Conservation (phyloP, 64 coral and sea anemone species). For the Cladopsammia gracilis region DNA sequence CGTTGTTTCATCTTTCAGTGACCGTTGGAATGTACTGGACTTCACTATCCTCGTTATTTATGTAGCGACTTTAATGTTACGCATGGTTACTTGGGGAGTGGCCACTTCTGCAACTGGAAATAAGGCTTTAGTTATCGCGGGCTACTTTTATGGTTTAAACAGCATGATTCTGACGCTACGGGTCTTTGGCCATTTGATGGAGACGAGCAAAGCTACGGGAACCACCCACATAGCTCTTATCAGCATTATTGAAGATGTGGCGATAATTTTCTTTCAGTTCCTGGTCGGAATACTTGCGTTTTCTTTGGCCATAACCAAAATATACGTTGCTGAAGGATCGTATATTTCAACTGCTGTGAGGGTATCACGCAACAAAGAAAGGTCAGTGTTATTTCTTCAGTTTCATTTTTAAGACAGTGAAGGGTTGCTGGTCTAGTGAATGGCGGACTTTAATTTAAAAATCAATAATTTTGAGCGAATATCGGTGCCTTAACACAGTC, state of each 20-base stretch:
- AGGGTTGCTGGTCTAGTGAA: too few species aligned
- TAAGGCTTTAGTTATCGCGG: conserved; percentile 27
- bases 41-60: conserved; percentile 34
- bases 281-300: conserved; percentile 21
- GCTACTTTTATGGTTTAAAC: conserved; percentile 47
- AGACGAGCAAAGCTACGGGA: conserved; percentile 10
- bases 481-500: too few species aligned
- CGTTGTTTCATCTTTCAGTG: conserved; percentile 2
- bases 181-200: conserved; percentile 59
- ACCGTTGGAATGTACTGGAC: conserved; percentile 50
- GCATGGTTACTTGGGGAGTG: conserved; percentile 33
- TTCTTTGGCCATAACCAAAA: conserved; percentile 51
- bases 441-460: too few species aligned
- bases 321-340: conserved; percentile 40
- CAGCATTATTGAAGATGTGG: conserved; percentile 49
- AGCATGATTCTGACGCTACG: conserved; percentile 44
- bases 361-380: neutral
- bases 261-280: conserved; percentile 40
- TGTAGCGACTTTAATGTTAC: conserved; percentile 27
- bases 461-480: too few species aligned
- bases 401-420: too few species aligned
- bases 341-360: conserved; percentile 15
- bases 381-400: neutral
- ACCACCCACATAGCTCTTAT: conserved; percentile 45
- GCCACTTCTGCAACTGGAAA: neutral